Evolutionary conservation across 1,140 invertebrate species (phyloP), one percentile per base, ranked within the genome.

Genomic region (Euglossa dilemma): DNA sequence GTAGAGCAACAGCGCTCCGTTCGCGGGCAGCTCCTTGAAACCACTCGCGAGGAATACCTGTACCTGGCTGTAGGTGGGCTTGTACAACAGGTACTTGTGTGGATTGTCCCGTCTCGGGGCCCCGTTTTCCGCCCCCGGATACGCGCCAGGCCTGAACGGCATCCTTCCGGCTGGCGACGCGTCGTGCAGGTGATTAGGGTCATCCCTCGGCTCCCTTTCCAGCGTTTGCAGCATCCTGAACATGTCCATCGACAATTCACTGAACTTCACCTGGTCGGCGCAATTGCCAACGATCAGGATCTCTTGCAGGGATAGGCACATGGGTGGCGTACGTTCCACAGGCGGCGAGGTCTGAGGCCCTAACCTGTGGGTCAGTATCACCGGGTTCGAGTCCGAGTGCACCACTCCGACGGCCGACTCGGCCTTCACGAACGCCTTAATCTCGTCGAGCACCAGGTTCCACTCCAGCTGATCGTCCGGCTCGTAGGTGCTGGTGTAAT

Each of bases 171-270:
- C 97, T 16, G 98, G 98, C 63, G 98, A 98, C 25, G 97, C 96
- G 91, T 98, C 98, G 92, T 97, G 97, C 59, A 97, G 95, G 92
- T 98, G 97, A 90, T 97, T 97, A 36, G 96, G 95, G 85, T 98
- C 97, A 87, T 98, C 97, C 88, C 97, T 97, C 28, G 98, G 98
- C 92, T 99, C 98, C 84, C 98, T 95, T 93, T 99, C 98, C 69
- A 99, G 93, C 4, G 98, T 98, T 95, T 99, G 98, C 63, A 99
- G 95, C 97, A 99, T 99, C 87, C 98, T 95, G 93, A 98, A 99
- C 98, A 99, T 99, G 94, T 99, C 99, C 95, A 99, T 97, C 28
- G 99, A 99, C 77, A 99, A 95, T 94, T 99, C 98, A 88, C 98
- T 99, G 95, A 99, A 99, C 94, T 99, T 99, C n/a, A 98, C 98